These are phyloP conservation scores for Drepana arcuata DNA, from an alignment of 1,140 invertebrate species.

Conservation along the genomic window DNA sequence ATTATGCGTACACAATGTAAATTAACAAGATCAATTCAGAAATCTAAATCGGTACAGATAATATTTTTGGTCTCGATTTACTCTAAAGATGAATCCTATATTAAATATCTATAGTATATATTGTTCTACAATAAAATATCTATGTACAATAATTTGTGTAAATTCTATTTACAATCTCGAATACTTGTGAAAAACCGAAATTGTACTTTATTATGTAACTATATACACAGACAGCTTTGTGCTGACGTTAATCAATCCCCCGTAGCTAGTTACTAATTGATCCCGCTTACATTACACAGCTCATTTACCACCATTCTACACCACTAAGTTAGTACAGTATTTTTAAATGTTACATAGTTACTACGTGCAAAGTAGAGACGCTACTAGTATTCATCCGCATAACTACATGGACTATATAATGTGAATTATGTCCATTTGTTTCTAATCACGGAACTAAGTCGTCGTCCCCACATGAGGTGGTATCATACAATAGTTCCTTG, in stretches of 20 bases:
- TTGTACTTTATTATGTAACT: slow-evolving; percentile 26
- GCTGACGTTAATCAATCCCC: slow-evolving; percentile 29
- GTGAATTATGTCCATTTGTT: slow-evolving; percentile 77
- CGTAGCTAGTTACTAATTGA: slow-evolving; percentile 58
- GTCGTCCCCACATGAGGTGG: slow-evolving; percentile 90
- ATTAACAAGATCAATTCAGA: no score
- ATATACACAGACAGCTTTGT: slow-evolving; percentile 32
- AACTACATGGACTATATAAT: slow-evolving; percentile 6
- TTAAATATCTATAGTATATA: not conserved
- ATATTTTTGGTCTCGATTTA: no score
- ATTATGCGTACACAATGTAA: no score
- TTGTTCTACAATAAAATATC: slow-evolving; percentile 2
- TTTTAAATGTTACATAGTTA: slow-evolving; percentile 4
- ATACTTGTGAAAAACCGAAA: slow-evolving; percentile 22
- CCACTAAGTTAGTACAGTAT: slow-evolving; percentile 9
- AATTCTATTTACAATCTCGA: slow-evolving; percentile 22
- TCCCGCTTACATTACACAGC: slow-evolving; percentile 57
- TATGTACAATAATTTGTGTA: slow-evolving; percentile 5
- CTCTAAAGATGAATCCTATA: slow-evolving; percentile 3
- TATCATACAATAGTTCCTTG: slow-evolving; percentile 95
- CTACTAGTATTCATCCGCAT: slow-evolving; percentile 16
- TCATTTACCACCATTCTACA: slow-evolving; percentile 25
- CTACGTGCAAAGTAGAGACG: slow-evolving; percentile 27
- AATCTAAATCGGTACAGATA: no score
- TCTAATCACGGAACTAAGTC: slow-evolving; percentile 77